phyloP scores from a whole-genome alignment of 2,797 vertebrate genomes.

The Anas capensis region DNA sequence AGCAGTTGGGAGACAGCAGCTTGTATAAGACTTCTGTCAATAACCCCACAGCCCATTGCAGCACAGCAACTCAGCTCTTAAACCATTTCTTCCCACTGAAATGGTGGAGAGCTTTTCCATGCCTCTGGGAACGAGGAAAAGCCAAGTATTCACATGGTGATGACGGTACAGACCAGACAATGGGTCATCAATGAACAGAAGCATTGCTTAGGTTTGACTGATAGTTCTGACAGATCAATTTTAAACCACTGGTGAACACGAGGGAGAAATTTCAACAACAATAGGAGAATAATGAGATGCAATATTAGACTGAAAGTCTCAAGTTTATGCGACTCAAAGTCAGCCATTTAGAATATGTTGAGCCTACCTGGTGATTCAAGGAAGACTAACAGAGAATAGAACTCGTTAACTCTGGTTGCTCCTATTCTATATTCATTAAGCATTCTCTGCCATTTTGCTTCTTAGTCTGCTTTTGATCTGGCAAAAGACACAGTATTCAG shows the following conservation, averaged over 20 bases:
- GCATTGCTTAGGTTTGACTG: background rate
- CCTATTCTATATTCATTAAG: background rate
- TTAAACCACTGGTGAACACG: background rate
- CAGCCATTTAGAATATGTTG: background rate
- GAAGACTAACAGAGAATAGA: background rate
- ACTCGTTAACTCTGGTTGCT: background rate
- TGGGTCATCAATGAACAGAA: background rate
- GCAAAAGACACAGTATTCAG: background rate
- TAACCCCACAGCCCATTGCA: background rate
- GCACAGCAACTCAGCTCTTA: background rate
- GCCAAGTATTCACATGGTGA: background rate
- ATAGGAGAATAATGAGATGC: background rate
- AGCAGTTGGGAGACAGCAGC: background rate
- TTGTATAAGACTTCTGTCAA: fast-evolving
- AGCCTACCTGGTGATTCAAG: background rate
- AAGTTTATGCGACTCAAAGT: background rate
- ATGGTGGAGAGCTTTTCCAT: background rate
- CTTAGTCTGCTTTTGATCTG: background rate
- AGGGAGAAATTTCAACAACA: background rate
- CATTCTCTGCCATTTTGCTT: background rate
- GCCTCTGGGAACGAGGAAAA: background rate
- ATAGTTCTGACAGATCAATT: background rate
- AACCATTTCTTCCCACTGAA: background rate
- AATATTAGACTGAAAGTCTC: background rate
- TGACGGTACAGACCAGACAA: background rate